A percentile compares a stretch with the other conserved stretches of the same genome.
Evolutionary conservation across 1,140 invertebrate species (phyloP).

Genomic region (Aphis craccivora): DNA sequence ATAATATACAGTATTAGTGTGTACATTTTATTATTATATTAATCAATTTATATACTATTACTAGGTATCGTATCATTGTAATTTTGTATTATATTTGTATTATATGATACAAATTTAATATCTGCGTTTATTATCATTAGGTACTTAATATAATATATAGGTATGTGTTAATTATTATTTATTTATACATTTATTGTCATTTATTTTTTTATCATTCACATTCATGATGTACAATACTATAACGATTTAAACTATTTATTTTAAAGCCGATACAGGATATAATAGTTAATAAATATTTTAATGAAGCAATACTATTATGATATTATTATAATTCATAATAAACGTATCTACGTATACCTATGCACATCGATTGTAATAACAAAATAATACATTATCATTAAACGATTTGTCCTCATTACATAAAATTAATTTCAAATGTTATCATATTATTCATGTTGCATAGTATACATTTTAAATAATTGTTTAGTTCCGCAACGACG

Average conservation of each 20-base stretch:
- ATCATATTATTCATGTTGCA: background rate
- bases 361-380: background rate
- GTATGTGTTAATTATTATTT: background rate
- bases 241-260: too few species aligned
- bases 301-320: background rate
- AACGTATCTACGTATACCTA: background rate
- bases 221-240: background rate
- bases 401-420: background rate
- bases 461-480: background rate
- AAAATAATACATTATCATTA: background rate
- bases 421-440: background rate
- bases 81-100: background rate
- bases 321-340: background rate
- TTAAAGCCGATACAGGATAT: background rate
- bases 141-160: constrained; percentile 4
- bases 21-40: constrained; percentile 20
- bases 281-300: constrained; percentile 3
- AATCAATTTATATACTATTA: background rate
- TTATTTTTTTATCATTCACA: background rate
- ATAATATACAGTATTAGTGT: background rate
- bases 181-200: constrained; percentile 8
- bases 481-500: background rate
- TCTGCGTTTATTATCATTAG: background rate
- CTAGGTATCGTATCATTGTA: background rate
- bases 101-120: background rate